phyloP scores from a whole-genome alignment of 2,113 vertebrate genomes.

The Passer montanus region DNA sequence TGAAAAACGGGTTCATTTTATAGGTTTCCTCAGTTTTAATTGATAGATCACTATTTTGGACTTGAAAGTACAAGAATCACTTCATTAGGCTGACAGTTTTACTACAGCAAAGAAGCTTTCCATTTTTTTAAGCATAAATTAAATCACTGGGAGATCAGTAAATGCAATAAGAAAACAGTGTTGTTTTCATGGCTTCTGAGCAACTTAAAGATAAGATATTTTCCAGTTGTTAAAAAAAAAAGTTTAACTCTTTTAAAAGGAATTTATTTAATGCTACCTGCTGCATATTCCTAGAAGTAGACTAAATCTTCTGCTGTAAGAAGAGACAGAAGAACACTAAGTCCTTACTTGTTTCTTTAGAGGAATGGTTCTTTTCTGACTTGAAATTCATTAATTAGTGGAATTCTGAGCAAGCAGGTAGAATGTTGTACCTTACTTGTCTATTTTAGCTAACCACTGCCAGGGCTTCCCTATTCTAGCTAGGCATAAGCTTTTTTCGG shows the following conservation, averaged over 20 bases:
- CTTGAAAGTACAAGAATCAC: background rate
- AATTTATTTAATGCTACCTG: background rate
- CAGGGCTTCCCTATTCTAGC: background rate
- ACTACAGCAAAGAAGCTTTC: background rate
- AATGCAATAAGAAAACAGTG: background rate
- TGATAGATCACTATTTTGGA: background rate
- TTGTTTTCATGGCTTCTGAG: constrained; percentile 8
- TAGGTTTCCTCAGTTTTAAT: background rate
- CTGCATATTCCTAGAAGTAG: background rate
- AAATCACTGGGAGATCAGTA: constrained; percentile 17
- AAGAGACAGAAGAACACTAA: background rate
- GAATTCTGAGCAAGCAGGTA: background rate
- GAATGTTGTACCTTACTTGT: background rate
- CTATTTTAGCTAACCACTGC: background rate
- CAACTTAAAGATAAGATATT: background rate
- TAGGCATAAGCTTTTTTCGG: background rate
- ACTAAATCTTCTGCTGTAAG: background rate
- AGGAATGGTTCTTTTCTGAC: background rate
- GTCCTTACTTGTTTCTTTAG: background rate
- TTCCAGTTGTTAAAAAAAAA: background rate
- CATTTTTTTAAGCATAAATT: background rate
- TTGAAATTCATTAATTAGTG: background rate
- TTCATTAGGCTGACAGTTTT: constrained; percentile 2
- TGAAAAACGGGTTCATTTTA: background rate
- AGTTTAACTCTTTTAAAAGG: background rate